A percentile compares a stretch with the other conserved stretches of the same genome.
These are phyloP conservation scores for Lynx canadensis DNA, from an alignment of 2,113 vertebrate species.

Conservation along the genomic window DNA sequence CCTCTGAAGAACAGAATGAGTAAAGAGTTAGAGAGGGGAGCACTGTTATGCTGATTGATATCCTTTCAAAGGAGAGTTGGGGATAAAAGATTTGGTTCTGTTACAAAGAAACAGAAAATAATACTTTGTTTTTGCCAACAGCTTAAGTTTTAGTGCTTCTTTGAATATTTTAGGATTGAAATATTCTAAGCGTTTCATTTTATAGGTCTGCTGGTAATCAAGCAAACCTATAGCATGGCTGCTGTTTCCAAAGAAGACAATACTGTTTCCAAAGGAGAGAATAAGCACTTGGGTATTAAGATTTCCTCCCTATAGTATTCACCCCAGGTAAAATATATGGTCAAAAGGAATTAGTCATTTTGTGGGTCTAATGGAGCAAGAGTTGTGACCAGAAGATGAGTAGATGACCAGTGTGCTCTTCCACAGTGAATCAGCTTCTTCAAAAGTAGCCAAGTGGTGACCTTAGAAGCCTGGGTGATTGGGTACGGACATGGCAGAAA, in stretches of 20 bases:
- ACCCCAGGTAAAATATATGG: not conserved
- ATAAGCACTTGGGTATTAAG: not conserved
- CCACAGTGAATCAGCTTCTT: not conserved
- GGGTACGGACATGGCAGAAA: not conserved
- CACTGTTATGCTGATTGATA: not conserved
- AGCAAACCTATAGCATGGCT: rapidly evolving
- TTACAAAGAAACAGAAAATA: not conserved
- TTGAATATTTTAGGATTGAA: constrained; percentile 15
- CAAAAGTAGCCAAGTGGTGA: not conserved
- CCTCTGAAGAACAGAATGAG: not conserved
- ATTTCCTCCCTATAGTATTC: not conserved
- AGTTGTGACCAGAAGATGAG: not conserved
- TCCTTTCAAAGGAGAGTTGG: not conserved
- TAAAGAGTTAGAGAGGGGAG: not conserved
- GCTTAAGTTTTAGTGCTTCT: not conserved
- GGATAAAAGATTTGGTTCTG: not conserved
- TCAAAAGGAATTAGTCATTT: not conserved
- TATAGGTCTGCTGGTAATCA: not conserved
- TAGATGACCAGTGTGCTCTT: not conserved
- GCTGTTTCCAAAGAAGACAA: not conserved
- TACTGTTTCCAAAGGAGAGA: not conserved
- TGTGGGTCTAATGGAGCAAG: not conserved
- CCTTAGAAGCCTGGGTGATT: not conserved
- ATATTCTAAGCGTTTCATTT: not conserved
- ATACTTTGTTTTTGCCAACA: not conserved